Evolutionary conservation across 2,888 invertebrate species (phyloP).

Genomic region (Adelphocoris suturalis): DNA sequence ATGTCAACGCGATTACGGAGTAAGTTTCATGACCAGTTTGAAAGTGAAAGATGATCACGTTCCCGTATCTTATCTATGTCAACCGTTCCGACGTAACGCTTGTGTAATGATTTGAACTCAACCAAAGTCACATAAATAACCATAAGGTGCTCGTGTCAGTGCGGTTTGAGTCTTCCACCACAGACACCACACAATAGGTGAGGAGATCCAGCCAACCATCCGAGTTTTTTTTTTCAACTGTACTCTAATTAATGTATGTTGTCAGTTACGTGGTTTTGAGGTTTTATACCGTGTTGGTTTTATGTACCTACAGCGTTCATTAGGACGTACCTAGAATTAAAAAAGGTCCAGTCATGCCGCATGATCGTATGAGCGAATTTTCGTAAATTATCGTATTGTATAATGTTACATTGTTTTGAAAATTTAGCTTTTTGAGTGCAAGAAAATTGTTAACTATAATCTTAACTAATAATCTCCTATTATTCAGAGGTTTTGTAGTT

Average conservation of each 20-base stretch:
- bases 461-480: too few relatives aligned
- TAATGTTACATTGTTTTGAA: too few relatives aligned
- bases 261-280: neutral
- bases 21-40: slow-evolving; percentile 42
- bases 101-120: slow-evolving; percentile 30
- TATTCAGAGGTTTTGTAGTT: too few relatives aligned
- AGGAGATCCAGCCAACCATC: neutral
- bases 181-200: neutral
- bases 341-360: too few relatives aligned
- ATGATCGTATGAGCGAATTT: too few relatives aligned
- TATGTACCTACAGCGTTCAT: too few relatives aligned
- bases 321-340: too few relatives aligned
- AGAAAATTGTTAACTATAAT: too few relatives aligned
- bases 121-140: slow-evolving; percentile 42
- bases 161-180: neutral
- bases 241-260: neutral
- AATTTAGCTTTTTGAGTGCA: too few relatives aligned
- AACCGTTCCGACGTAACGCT: slow-evolving; percentile 10
- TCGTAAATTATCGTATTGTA: too few relatives aligned
- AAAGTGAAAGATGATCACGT: slow-evolving; percentile 42
- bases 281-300: neutral
- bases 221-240: neutral
- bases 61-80: slow-evolving; percentile 36
- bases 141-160: neutral
- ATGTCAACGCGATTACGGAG: slow-evolving; percentile 39